phyloP scores from a whole-genome alignment of 2,888 invertebrate genomes.

The Melikaiella ostensackeni region DNA sequence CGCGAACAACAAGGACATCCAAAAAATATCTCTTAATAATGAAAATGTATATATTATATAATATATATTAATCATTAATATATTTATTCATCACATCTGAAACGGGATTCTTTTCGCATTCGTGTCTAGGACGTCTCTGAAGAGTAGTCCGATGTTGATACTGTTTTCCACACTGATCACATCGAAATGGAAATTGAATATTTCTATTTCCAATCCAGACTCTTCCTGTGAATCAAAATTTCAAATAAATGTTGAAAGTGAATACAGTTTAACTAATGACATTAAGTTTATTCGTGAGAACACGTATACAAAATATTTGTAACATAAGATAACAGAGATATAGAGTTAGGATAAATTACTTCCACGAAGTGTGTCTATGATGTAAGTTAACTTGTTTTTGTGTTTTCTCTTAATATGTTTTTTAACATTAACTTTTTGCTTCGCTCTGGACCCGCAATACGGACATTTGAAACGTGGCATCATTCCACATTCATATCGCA shows the following conservation, averaged over 20 bases:
- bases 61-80: too few species aligned
- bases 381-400: constrained; percentile 63
- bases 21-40: too few species aligned
- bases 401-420: constrained; percentile 71
- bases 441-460: constrained; percentile 69
- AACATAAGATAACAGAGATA: background rate
- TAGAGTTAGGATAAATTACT: constrained; percentile 1
- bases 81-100: background rate
- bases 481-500: constrained; percentile 73
- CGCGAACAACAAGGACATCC: constrained; percentile 70
- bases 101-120: background rate
- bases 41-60: too few species aligned
- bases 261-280: background rate
- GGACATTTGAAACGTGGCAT: constrained; percentile 73
- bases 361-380: constrained; percentile 57
- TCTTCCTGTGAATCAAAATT: background rate
- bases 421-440: constrained; percentile 71
- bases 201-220: background rate
- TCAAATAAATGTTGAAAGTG: background rate
- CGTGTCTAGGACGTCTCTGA: constrained; percentile 83
- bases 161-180: constrained; percentile 71
- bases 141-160: constrained; percentile 76
- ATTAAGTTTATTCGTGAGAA: background rate
- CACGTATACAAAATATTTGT: constrained; percentile 2
- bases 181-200: constrained; percentile 67